Base-by-base conservation (phyloP, 2,888 invertebrate species). In the Zeuzera pyrina region DNA sequence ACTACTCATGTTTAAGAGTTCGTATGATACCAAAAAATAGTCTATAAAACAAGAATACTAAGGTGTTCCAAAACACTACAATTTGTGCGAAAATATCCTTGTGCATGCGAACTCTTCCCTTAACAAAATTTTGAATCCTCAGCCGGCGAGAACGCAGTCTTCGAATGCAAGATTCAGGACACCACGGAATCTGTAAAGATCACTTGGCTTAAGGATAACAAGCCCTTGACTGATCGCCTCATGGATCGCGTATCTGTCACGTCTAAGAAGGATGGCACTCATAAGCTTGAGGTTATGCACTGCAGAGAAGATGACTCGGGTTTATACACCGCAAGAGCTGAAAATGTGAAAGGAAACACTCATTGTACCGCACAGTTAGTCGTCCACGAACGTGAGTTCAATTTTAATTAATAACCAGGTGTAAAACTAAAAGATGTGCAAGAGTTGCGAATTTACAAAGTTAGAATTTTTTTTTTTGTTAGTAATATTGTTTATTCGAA, bases 181-280 rank as follows among this genome's bases (percentile, higher is more conserved):
- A 85, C 88, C 12, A 77, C 84, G 29, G 88, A 89, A 2, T 86
- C 87, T 8, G 84, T 87, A 21, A 78, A 81, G 21, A 88, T 95
- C 41, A 88, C 88, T 8, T 96, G 95, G 95, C 67, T 95, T 45
- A 95, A 94, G 70, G 93, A 95, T 70, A 95, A 95, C 74, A 90
- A 90, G 67, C 90, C 92, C 0, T 61, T 95, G 49, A 88, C 89
- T 24, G 91, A 93, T 64, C 87, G 85, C 31, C 72, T 92, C 33
- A 91, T 92, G 42, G 92, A 93, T 59, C 86, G 93, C 10, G 88
- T 93, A 31, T 85, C 83, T 42, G 85, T 88, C 44, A 85, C 88
- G 4, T 85, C 85, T 31, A 84, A 85, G 8, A 78, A 85, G 12
- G 84, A 85, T 15, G 86, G 85, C 33, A 64, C 66, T 2, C 91